Evolutionary conservation across 2,797 vertebrate species (phyloP), one percentile per base, ranked within the genome.

Genomic region (Percopsis omiscomaycus): DNA sequence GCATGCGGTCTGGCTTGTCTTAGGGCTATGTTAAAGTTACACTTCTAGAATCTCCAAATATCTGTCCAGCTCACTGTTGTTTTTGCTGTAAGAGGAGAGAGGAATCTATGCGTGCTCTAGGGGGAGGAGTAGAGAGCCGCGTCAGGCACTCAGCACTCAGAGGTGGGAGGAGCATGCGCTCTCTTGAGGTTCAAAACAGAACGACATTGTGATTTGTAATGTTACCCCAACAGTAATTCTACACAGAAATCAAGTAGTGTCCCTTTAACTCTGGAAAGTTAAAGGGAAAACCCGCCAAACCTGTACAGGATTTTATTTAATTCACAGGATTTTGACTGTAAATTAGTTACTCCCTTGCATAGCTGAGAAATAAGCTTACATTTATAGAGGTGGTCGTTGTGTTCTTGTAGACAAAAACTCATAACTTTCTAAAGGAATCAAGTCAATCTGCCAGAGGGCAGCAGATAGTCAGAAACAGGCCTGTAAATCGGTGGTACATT

Each of bases 1-100:
- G 76, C 71, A 69, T 64, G 66, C 64, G 27, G 74, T 74, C 50
- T 56, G 29, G 8, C 69, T 55, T 68, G 71, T 79, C 55, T 56
- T 55, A 53, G 47, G 52, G 73, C 42, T 82, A 68, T 65, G 50
- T 74, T 80, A 74, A 61, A 66, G 22, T 22, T 22, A 22, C 22
- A 1, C 22, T 22, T 22, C 22, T 22, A 22, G 22, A 22, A 22
- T 22, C 22, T 32, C 13, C 4, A 37, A 37, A 2, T 37, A 37
- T 37, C 9, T 42, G 37, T 42, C 8, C 37, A 42, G 37, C 37
- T 42, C 37, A 42, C 37, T 42, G 37, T 42, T 42, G 37, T 42
- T 5, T 42, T 42, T 42, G 37, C 6, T 42, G 37, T 9, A 42
- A 9, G 6, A 42, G 9, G 37, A 42, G 37, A 42, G 37, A 42